Base-by-base conservation (phyloP, 2,797 vertebrate genomes). In the Malacoraja senta region DNA sequence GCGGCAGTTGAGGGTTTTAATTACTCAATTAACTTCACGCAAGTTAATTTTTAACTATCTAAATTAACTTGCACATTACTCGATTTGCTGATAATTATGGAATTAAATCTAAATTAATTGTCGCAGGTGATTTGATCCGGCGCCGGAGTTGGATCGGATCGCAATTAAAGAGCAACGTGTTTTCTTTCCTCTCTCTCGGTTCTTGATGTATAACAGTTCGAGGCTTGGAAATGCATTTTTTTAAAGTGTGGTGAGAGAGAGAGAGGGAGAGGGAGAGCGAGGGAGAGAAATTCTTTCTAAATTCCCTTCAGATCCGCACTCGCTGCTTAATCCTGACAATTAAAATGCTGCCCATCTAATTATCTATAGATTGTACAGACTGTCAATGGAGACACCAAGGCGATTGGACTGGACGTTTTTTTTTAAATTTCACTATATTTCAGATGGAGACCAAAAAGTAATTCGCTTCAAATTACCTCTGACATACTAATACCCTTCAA, bases 71-170 rank as follows among this genome's bases (percentile, higher is more conserved):
- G 98, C 98, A 98, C 98, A 99, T 99, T 99, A 99, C 98, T 99
- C 98, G 98, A 99, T 99, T 99, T 99, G 98, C 98, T 98, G 98
- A 99, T 99, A 99, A 99, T 99, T 99, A 99, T 98, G 99, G 98
- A 99, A 99, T 99, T 99, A 99, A 99, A 99, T 99, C 98, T 98
- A 98, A 98, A 99, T 99, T 99, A 99, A 99, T 99, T 99, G 98
- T 99, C 98, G 97, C 97, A 98, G 97, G 98, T 98, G 98, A 98
- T 98, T 98, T 98, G 98, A 98, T 98, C 97, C 96, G 96, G 96
- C 95, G 97, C 97, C 97, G 97, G 98, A 98, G 90, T 97, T 97
- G 97, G 97, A 98, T 97, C 98, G 96, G 96, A 96, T 97, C 98
- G 98, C 98, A 98, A 99, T 99, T 99, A 99, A 98, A 97, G 96